Evolutionary conservation across 2,888 invertebrate genomes (phyloP).

Genomic region (Pteria penguin): DNA sequence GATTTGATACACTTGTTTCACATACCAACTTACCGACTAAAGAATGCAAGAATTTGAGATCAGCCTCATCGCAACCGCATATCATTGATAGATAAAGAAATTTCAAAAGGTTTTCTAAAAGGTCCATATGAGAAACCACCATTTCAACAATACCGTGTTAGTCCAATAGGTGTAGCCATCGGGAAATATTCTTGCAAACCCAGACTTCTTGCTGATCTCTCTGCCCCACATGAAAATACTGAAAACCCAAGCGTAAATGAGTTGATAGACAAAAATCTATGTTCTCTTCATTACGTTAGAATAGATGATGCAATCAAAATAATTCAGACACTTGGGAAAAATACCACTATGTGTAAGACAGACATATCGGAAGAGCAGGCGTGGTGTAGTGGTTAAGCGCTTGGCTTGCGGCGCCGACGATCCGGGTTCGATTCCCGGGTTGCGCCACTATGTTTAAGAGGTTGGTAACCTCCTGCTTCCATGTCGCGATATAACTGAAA

Average conservation of each 20-base stretch:
- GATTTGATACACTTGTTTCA: constrained; percentile 31
- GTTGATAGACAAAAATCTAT: constrained; percentile 31
- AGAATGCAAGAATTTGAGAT: constrained; percentile 43
- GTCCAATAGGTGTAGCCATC: constrained; percentile 42
- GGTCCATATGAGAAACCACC: constrained; percentile 43
- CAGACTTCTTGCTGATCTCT: constrained; percentile 51
- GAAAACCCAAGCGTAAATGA: constrained; percentile 10
- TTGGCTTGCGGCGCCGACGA: too few relatives aligned
- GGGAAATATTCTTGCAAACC: constrained; percentile 43
- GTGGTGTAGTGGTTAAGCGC: too few relatives aligned
- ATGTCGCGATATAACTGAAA: too few relatives aligned
- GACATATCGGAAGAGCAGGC: too few relatives aligned
- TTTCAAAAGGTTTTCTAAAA: constrained; percentile 42
- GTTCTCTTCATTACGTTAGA: constrained; percentile 38
- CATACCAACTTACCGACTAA: neutral
- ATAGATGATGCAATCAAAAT: constrained; percentile 50
- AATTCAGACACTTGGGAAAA: constrained; percentile 28
- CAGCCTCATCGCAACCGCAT: constrained; percentile 33
- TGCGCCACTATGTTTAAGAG: too few relatives aligned
- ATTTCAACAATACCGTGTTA: constrained; percentile 40
- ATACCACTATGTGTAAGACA: constrained; percentile 40
- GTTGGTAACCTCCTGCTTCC: too few relatives aligned
- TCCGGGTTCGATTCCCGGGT: too few relatives aligned
- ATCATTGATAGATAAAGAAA: constrained; percentile 35
- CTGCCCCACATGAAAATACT: constrained; percentile 45